Percentiles rank a stretch among this genome's conserved stretches.
Evolutionary conservation across 1,140 invertebrate genomes (phyloP).

Genomic region (Chymomyza costata): DNA sequence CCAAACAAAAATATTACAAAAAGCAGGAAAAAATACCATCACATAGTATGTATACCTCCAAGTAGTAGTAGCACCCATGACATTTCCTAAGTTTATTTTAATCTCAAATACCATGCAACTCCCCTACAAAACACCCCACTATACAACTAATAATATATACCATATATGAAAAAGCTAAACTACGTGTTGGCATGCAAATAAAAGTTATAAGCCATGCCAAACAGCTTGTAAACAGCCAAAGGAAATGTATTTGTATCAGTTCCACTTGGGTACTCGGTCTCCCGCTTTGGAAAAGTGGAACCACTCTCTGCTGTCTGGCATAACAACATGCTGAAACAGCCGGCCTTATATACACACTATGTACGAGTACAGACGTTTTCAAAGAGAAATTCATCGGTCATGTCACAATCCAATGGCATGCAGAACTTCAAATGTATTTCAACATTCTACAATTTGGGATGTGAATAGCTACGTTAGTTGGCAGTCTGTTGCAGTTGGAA

Average conservation of each 20-base stretch:
- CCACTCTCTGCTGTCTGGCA: not conserved
- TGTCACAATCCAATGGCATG: slow-evolving; percentile 72
- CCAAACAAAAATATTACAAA: too few species aligned
- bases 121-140: not conserved
- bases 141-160: slow-evolving; percentile 14
- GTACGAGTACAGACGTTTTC: slow-evolving; percentile 72
- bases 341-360: slow-evolving; percentile 49
- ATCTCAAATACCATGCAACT: not conserved
- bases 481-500: slow-evolving; percentile 50
- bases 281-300: not conserved
- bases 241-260: slow-evolving; percentile 72
- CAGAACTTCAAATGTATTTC: slow-evolving; percentile 39
- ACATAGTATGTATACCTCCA: too few species aligned
- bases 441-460: slow-evolving; percentile 4
- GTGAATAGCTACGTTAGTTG: slow-evolving; percentile 9
- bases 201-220: slow-evolving; percentile 37
- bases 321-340: slow-evolving; percentile 38
- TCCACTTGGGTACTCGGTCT: slow-evolving; percentile 28
- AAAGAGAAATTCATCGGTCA: slow-evolving; percentile 72
- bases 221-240: slow-evolving; percentile 30
- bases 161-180: slow-evolving; percentile 54
- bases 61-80: too few species aligned
- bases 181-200: slow-evolving; percentile 61
- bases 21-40: too few species aligned
- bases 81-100: too few species aligned